These are phyloP conservation scores for Linnaemya tessellans DNA, from an alignment of 2,888 invertebrate genomes.

Conservation along the genomic window DNA sequence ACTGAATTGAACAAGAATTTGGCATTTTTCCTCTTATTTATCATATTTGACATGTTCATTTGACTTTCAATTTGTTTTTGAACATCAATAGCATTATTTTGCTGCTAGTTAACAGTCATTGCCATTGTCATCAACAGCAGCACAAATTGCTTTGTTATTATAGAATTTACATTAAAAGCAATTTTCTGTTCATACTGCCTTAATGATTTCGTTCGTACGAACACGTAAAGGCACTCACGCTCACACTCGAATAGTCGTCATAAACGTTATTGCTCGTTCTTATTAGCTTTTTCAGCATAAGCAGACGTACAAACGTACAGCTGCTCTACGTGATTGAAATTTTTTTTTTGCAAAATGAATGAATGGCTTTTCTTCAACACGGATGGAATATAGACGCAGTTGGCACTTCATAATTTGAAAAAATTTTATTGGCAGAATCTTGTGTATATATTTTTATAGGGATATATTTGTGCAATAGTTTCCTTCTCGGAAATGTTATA, in stretches of 20 bases:
- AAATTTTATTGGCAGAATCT: too few species aligned
- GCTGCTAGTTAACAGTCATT: conserved; percentile 6
- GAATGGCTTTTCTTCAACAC: not conserved
- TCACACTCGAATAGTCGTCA: not conserved
- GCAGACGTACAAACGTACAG: not conserved
- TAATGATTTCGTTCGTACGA: conserved; percentile 41
- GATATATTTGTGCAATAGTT: too few species aligned
- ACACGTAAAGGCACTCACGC: not conserved
- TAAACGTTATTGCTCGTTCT: not conserved
- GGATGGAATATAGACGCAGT: not conserved
- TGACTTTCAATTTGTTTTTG: conserved; percentile 14
- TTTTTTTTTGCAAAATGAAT: not conserved
- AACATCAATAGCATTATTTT: not conserved
- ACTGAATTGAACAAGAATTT: not conserved
- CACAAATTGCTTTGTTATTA: conserved; percentile 16
- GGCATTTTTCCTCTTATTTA: not conserved
- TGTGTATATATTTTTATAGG: too few species aligned
- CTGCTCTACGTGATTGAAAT: not conserved
- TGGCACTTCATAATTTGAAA: too few species aligned
- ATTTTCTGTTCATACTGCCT: conserved; percentile 28
- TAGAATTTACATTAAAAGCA: conserved; percentile 43
- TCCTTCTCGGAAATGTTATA: too few species aligned
- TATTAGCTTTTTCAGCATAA: not conserved
- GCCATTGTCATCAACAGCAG: conserved; percentile 20
- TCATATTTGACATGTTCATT: not conserved